Evolutionary conservation across 2,797 vertebrate genomes (phyloP), one percentile per base, ranked within the genome.

Genomic region (Mormyrus proboscirostris): DNA sequence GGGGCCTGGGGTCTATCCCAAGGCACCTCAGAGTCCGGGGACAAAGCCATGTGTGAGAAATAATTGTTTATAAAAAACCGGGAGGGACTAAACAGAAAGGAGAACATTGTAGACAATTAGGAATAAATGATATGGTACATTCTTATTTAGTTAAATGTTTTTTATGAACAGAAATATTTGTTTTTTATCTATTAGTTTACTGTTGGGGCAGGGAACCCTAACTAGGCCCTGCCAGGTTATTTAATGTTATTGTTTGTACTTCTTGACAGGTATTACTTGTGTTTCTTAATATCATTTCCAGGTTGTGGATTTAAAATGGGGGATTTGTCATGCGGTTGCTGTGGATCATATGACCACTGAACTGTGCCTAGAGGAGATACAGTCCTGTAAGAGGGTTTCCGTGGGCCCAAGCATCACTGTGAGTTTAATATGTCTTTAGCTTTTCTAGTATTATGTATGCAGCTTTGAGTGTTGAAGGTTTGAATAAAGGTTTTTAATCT

Each of bases 291-390:
- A 87, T 79, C 4, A 84, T 12, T 88, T 55, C 25, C 79, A 96
- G 96, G 94, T 94, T 0, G 94, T 95, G 19, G 96, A 96, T 90
- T 94, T 96, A 91, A 93, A 93, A 89, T 97, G 96, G 96, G 97
- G 96, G 3, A 79, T 97, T 14, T 92, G 84, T 16, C 91, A 93
- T 65, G 12, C 90, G 0, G 53, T 92, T 0, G 93, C 91, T 25
- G 91, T 92, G 38, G 94, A 96, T 69, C 95, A 95, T 49, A 91
- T 94, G 90, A 94, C 91, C 57, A 90, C 91, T 0, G 95, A 97
- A 47, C 90, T 97, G 88, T 95, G 94, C 91, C 92, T 97, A 91
- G 93, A 96, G 88, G 97, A 98, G 94, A 95, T 95, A 0, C 51
- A 94, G 62, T 93, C 86, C 16, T 97, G 97, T 89, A 91, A 86